Evolutionary conservation across 2,888 invertebrate species (phyloP).

Genomic region (Invenusta paracnida): DNA sequence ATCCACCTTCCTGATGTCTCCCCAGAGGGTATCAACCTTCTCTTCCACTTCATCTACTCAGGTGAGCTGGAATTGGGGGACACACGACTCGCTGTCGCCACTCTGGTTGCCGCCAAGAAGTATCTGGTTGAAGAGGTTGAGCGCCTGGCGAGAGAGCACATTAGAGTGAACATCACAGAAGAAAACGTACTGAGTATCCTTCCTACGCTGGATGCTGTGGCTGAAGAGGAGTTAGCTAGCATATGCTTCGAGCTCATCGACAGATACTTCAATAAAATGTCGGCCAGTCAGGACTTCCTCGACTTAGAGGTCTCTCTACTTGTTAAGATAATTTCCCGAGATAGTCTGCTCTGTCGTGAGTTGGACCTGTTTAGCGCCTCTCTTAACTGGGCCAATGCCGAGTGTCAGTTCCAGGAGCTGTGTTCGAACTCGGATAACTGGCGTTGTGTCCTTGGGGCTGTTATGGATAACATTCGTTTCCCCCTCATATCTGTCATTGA

Average conservation of each 20-base stretch:
- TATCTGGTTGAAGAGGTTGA: slow-evolving; percentile 27
- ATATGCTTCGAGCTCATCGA: neutral
- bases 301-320: neutral
- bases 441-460: neutral
- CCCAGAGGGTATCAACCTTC: neutral
- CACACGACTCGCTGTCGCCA: neutral
- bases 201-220: slow-evolving; percentile 3
- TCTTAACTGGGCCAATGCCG: neutral
- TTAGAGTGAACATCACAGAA: neutral
- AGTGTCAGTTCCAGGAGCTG: neutral
- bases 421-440: neutral
- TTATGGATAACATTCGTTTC: slow-evolving; percentile 13
- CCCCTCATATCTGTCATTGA: neutral
- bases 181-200: slow-evolving; percentile 36
- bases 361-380: neutral
- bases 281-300: neutral
- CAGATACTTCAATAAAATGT: neutral
- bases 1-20: neutral
- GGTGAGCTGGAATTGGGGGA: slow-evolving; percentile 5
- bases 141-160: neutral
- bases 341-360: neutral
- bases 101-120: slow-evolving; percentile 38
- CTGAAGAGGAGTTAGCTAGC: neutral
- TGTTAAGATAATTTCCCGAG: neutral
- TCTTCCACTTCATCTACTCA: slow-evolving; percentile 3